These are phyloP conservation scores for Pachyseris speciosa DNA, from an alignment of 64 coral and sea anemone species.

Conservation along the genomic window DNA sequence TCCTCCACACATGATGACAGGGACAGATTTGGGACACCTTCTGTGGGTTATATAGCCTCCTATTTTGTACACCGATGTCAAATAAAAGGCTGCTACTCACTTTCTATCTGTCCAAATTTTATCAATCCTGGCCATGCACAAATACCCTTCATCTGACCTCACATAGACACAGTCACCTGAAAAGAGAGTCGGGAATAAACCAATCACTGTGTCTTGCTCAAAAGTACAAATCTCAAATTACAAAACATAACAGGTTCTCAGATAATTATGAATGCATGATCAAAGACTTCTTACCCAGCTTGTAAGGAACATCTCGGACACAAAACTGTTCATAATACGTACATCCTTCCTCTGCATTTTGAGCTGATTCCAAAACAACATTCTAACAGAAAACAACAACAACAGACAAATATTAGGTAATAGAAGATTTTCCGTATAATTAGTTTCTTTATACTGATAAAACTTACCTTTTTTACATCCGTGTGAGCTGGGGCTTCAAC, in stretches of 20 bases:
- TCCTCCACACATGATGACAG: too few relatives aligned
- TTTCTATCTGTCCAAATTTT: constrained; percentile 95
- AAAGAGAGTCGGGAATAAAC: neutral
- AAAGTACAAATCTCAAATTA: neutral
- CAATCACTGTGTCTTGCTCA: neutral
- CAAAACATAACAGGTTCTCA: too few relatives aligned
- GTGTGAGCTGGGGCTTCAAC: constrained; percentile 43
- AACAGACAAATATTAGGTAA: too few relatives aligned
- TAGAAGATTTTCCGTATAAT: too few relatives aligned
- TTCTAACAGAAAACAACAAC: constrained; percentile 48
- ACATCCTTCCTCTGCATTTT: constrained; percentile 86
- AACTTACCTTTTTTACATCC: constrained; percentile 67
- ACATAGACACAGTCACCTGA: constrained; percentile 90
- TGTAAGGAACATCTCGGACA: constrained; percentile 70
- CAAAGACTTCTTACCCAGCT: constrained; percentile 63
- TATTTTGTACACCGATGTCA: too few relatives aligned
- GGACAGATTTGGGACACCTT: too few relatives aligned
- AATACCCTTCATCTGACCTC: constrained; percentile 81
- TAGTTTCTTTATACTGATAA: neutral
- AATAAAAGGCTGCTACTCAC: constrained; percentile 40
- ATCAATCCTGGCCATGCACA: constrained; percentile 93
- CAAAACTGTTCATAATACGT: constrained; percentile 91
- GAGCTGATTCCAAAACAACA: constrained; percentile 79
- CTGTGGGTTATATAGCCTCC: too few relatives aligned
- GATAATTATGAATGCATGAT: too few relatives aligned